Conservation (phyloP, 2,797 vertebrate species). For the Tarsius wallacei region DNA sequence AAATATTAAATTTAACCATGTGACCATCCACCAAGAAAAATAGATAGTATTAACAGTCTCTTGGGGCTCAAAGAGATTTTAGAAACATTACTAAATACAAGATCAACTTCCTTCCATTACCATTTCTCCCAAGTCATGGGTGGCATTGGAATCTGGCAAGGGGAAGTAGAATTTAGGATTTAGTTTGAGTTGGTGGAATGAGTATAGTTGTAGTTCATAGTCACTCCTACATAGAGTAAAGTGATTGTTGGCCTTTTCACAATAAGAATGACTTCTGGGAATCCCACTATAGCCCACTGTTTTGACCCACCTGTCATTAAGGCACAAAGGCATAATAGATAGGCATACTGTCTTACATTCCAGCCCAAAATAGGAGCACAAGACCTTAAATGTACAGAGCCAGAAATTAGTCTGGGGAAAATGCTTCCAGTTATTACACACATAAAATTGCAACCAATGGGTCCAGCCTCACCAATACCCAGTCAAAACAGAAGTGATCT, state of each 20-base stretch:
- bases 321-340: background rate
- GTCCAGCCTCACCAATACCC: background rate
- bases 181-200: background rate
- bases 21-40: background rate
- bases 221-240: background rate
- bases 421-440: background rate
- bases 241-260: background rate
- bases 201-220: background rate
- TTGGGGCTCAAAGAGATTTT: slow-evolving; percentile 32
- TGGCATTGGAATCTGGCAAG: background rate
- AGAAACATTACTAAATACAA: slow-evolving; percentile 24
- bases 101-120: background rate
- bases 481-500: background rate
- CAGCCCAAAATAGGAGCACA: background rate
- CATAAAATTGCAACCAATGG: background rate
- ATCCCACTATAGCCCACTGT: background rate
- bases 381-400: background rate
- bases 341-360: background rate
- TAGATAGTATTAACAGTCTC: background rate
- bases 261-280: background rate
- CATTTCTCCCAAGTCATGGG: background rate
- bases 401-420: background rate
- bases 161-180: background rate
- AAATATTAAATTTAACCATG: background rate
- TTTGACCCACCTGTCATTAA: background rate